Percentiles rank a stretch among this genome's conserved stretches.
These are phyloP conservation scores for Camelus dromedarius DNA, from an alignment of 2,113 vertebrate species.

Conservation along the genomic window DNA sequence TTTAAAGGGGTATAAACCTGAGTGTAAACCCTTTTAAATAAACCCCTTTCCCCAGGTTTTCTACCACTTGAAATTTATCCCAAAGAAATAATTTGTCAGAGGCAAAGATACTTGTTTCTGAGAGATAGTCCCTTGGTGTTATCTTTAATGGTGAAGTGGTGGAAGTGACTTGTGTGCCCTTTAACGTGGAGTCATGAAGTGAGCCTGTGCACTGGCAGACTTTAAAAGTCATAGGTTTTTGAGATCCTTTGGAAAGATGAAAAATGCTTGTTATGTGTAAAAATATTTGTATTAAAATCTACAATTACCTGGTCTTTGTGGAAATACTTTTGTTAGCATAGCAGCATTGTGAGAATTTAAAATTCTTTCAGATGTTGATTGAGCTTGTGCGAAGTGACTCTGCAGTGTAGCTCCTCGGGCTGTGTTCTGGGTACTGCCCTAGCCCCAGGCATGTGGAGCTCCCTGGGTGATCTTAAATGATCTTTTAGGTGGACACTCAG, in stretches of 20 bases:
- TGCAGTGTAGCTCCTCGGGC: neutral
- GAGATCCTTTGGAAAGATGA: neutral
- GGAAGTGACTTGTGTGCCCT: neutral
- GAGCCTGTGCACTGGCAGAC: neutral
- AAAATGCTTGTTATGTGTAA: neutral
- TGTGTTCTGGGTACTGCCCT: neutral
- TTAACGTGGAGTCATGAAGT: neutral
- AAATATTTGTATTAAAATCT: neutral
- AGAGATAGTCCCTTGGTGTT: neutral
- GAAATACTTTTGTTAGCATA: neutral
- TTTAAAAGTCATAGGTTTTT: neutral
- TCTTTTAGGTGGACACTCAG: neutral
- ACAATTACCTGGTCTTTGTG: neutral
- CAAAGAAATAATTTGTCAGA: constrained; percentile 8
- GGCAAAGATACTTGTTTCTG: neutral
- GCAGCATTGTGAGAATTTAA: neutral
- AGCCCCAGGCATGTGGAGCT: neutral
- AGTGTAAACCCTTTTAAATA: neutral
- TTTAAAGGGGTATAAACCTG: neutral
- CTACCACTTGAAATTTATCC: constrained; percentile 6
- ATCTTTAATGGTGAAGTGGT: neutral
- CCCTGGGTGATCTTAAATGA: no score
- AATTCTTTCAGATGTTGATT: neutral
- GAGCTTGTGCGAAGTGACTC: neutral
- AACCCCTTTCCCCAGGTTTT: neutral